Evolutionary conservation across 2,888 invertebrate species (phyloP), one percentile per base, ranked within the genome.

Genomic region (Carpatolechia fugitivella): DNA sequence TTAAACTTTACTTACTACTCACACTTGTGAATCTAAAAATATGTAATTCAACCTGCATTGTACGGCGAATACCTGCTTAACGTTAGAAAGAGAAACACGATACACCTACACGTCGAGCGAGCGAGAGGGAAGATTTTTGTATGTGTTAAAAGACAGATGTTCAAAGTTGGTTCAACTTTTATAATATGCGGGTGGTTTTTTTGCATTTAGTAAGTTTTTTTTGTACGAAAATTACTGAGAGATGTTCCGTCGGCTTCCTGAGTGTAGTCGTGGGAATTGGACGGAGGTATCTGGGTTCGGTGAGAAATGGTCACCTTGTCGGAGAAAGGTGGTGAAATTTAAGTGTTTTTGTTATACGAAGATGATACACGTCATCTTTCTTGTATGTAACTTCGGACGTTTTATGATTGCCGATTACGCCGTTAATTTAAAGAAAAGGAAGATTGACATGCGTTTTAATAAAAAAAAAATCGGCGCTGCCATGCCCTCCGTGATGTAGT

Each of bases 121-220:
- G 30, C 65, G 64, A 50, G 74, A 70, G 52, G 60, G 55, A 51
- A 16, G 54, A 50, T 59, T 62, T 30, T 20, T 30, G 65, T 59
- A 47, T 57, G 63, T 56, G 56, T 62, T 58, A 65, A 66, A 78
- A 78, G 87, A 83, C 85, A 86, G 85, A 85, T 86, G 87, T 85
- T 86, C 80, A 72, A 75, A 75, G 78, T 73, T 31, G 31, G 18
- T 47, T 47, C 31, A 70, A 74, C 74, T 69, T 78, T 78, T 79
- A 69, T n/a, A n/a, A n/a, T 75, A 82, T 85, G 87, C 82, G 84
- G 83, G 87, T 72, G 74, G 64, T 68, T 73, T 76, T 77, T 82
- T 69, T 54, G 18, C 14, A 3, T 14, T 11, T 63, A 60, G 60
- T 50, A 1, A n/a, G 11, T 47, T 50, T 36, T 56, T 61, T 61